Evolutionary conservation across 37 sponge, comb jelly and placozoan genomes (phyloP), one percentile per base, ranked within the genome.

Genomic region (Spongia lamella): DNA sequence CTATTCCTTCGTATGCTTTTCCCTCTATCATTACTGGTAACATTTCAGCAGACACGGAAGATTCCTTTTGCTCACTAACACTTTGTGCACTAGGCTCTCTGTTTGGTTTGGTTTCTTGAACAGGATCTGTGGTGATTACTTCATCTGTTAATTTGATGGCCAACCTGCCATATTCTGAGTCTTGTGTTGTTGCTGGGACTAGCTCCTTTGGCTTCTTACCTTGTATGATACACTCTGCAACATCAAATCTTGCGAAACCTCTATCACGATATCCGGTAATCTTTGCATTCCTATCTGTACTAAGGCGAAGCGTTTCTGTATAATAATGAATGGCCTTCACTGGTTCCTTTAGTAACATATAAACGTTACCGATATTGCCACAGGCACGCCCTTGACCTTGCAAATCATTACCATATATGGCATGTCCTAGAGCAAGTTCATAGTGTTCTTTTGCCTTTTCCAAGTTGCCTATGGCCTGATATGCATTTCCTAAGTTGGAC

Each of bases 301-400:
- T 73, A 21, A 89, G 90, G 0, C 57, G 50, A 0, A 89, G 40
- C 24, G 82, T 79, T 61, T 84, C 90, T 25, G 72, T 66, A 55
- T 82, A 90, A 34, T 75, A 78, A 2, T 58, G 82, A 26, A 84
- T 50, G 25, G 90, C 86, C 54, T 61, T 53, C 35, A 65, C 57
- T 34, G 58, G 63, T 7, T 82, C 38, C 25, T 81, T 85, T 11
- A 63, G 47, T 34, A 85, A 21, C 73, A 84, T 81, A 54, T 58
- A 65, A 39, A 90, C 61, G 39, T 90, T 90, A 7, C 90, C 90
- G 27, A 90, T 76, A 74, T 90, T 90, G 17, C 90, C 90, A 69
- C 71, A 77, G 7, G 80, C 82, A 51, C 86, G 43, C 20, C 82
- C 86, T 38, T 90, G 90, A 1, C 82, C 86, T 38, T 61, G 54